Base-by-base conservation (phyloP, 1,140 invertebrate species). In the Leptonema lineaticorne region DNA sequence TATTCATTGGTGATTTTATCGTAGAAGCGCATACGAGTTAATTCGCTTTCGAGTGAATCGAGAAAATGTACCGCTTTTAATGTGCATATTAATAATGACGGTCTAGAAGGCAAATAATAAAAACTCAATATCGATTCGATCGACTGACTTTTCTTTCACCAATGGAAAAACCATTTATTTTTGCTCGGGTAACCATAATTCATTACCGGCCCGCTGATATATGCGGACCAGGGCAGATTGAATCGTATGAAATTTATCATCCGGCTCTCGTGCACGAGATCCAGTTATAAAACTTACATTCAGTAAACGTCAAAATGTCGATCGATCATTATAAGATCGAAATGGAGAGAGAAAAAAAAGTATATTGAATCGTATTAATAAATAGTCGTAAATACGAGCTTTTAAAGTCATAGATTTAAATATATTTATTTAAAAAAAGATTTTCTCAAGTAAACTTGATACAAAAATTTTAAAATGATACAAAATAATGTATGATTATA, bases 101-200 rank as follows among this genome's bases (percentile, higher is more conserved):
- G n/a, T n/a, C n/a, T n/a, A n/a, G n/a, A n/a, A n/a, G n/a, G n/a
- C n/a, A n/a, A n/a, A n/a, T n/a, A n/a, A n/a, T n/a, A n/a, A n/a
- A n/a, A n/a, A n/a, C n/a, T n/a, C n/a, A n/a, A n/a, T n/a, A n/a
- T n/a, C n/a, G n/a, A n/a, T n/a, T n/a, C 3, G 16, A 11, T 9
- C 48, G 48, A 53, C 22, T 20, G 48, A 24, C 24, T 26, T 53
- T 26, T 14, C 48, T 22, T 59, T n/a, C n/a, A 29, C 30, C 33
- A 29, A 59, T 33, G 57, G 57, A n/a, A n/a, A n/a, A n/a, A n/a
- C 28, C 27, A 59, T 59, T 59, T 59, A 59, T 59, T 33, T 59
- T 37, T 59, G 57, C 57, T 59, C 57, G 57, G 30, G 57, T 33
- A 16, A 59, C 28, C 28, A 59, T 59, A 59, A 59, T 59, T 59